Conservation (phyloP, 1,140 invertebrate species). For the Drosophila pruinosa region DNA sequence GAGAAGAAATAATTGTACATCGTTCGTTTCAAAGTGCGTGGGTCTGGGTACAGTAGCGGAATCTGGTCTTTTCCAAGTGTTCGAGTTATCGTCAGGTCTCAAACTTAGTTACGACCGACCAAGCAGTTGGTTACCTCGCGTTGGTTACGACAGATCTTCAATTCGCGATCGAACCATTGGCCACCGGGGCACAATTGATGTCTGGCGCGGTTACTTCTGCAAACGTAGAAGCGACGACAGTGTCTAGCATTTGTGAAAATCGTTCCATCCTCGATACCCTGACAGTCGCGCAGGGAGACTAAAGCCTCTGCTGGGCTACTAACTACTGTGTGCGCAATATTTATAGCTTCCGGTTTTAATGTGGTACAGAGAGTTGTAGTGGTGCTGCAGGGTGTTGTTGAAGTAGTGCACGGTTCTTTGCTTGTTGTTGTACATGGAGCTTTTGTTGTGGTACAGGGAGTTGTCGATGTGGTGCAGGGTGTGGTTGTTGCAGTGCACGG, state of each 20-base stretch:
- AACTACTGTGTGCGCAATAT: background rate
- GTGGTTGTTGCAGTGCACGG: background rate
- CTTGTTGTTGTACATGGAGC: constrained; percentile 2
- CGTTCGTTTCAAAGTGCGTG: background rate
- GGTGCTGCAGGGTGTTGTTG: background rate
- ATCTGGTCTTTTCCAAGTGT: background rate
- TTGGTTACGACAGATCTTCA: constrained; percentile 24
- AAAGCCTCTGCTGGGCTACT: constrained; percentile 10
- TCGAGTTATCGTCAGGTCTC: background rate
- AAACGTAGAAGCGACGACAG: constrained; percentile 53
- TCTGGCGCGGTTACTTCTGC: constrained; percentile 38
- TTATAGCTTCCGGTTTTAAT: background rate
- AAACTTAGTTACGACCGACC: constrained; percentile 18
- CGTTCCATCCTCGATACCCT: constrained; percentile 35
- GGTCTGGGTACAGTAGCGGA: constrained; percentile 6
- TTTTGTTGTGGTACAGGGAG: background rate
- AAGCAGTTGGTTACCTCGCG: constrained; percentile 27
- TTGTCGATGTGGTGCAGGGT: background rate
- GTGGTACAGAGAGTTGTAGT: constrained; percentile 14
- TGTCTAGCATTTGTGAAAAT: constrained; percentile 38
- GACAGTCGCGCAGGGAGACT: constrained; percentile 30
- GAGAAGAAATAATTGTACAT: background rate
- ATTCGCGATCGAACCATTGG: constrained; percentile 56
- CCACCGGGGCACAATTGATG: constrained; percentile 35
- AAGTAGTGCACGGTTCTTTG: constrained; percentile 1